Base-by-base conservation (phyloP, 64 coral and sea anemone genomes). In the Stichodactyla mertensii region DNA sequence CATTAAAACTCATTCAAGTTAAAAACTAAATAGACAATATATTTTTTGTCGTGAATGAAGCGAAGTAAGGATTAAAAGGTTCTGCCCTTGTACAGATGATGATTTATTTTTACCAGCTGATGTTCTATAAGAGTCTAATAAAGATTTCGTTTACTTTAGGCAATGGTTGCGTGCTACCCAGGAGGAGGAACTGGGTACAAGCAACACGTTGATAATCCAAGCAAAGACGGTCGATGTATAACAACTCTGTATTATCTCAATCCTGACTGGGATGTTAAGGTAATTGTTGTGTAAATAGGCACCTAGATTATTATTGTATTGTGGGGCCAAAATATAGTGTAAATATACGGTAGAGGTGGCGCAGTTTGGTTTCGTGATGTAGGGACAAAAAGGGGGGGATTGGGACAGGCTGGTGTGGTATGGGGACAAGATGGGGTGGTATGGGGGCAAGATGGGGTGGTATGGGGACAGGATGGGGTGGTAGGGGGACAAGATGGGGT, bases 221-320 rank as follows among this genome's bases (percentile, higher is more conserved):
- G 71, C 10, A 92, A 88, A 61, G 91, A 92, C 62, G 91, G 91
- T 1, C 82, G 91, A 6, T 92, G 91, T 51, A 78, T 92, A 77
- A 92, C 91, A 88, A 92, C 91, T 13, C 45, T 92, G 31, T 92
- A 92, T 85, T 92, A 92, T 64, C 79, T 92, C 31, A 92, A 92
- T 52, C 87, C 87, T 88, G 64, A 80, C 56, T 92, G 91, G 91
- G 78, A 24, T 4, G 82, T 84, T 31, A 55, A 88, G 31, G 91
- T 84, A 15, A 82, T 14, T 54, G 52, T 18, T 6, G 54, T 4
- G 10, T 74, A 74, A 0, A 74, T 12, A 31, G 10, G 24, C 10
- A 11, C 27, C 22, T 31, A 24, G 22, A 1, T 71, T 24, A 6
- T 66, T 64, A 58, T 7, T 14, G 60, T 18, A 18, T 62, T 13